Percentiles rank a stretch among this genome's conserved stretches.
Evolutionary conservation across 2,888 invertebrate genomes (phyloP).

Genomic region (Melanargia galathea): DNA sequence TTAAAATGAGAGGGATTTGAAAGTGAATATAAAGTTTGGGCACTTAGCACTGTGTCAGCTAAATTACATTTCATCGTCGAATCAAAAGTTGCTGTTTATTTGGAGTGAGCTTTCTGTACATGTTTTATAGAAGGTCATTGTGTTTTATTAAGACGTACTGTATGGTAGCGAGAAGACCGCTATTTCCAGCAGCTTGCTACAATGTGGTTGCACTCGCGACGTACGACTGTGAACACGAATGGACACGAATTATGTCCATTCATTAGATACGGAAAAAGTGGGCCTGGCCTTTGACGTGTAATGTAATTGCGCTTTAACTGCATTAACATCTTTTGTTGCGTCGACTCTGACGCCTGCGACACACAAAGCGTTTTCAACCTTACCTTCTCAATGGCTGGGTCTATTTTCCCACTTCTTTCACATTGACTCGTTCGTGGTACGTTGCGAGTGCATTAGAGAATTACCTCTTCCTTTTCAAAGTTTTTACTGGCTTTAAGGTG

Average conservation of each 20-base stretch:
- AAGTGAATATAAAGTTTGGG: too few species aligned
- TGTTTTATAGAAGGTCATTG: too few species aligned
- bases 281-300: slow-evolving; percentile 39
- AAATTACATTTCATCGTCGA: too few species aligned
- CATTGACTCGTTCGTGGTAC: slow-evolving; percentile 17
- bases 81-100: too few species aligned
- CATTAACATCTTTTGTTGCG: slow-evolving; percentile 34
- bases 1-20: too few species aligned
- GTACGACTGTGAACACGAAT: slow-evolving; percentile 37
- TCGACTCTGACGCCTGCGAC: slow-evolving; percentile 3
- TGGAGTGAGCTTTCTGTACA: too few species aligned
- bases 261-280: slow-evolving; percentile 46
- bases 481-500: slow-evolving; percentile 23
- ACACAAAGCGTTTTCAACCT: slow-evolving; percentile 13
- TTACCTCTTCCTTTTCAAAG: slow-evolving; percentile 27
- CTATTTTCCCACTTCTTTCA: not conserved
- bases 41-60: too few species aligned
- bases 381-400: not conserved
- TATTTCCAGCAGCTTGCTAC: slow-evolving; percentile 19
- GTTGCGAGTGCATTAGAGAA: slow-evolving; percentile 36
- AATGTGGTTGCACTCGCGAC: slow-evolving; percentile 11
- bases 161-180: too few species aligned
- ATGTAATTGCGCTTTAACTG: slow-evolving; percentile 40
- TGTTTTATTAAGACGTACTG: too few species aligned
- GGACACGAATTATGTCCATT: slow-evolving; percentile 48